Conservation (phyloP, 37 sponge, comb jelly and placozoan genomes). For the Cliona cf. orientalis region DNA sequence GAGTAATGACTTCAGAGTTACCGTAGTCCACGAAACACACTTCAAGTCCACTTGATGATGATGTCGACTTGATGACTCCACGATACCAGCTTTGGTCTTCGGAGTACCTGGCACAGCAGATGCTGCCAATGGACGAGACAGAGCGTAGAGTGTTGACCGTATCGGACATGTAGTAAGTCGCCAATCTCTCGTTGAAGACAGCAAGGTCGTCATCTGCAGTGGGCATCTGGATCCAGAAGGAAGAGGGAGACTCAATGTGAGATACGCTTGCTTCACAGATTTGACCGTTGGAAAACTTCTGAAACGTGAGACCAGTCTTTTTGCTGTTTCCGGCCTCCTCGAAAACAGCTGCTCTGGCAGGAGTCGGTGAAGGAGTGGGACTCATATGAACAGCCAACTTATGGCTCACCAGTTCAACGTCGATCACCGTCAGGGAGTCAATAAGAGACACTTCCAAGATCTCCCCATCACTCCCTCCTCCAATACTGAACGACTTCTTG, state of each 20-base stretch:
- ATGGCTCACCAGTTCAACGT: neutral
- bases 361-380: neutral
- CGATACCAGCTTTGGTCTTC: constrained; percentile 58
- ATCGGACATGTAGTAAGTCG: neutral
- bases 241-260: constrained; percentile 28
- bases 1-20: constrained; percentile 40
- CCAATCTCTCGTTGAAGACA: constrained; percentile 7
- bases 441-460: constrained; percentile 7
- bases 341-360: neutral
- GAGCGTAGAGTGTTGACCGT: too few species aligned
- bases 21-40: constrained; percentile 69
- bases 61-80: neutral
- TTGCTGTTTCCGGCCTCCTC: neutral
- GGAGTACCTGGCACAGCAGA: constrained; percentile 53
- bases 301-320: neutral
- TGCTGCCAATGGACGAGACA: too few species aligned
- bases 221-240: constrained; percentile 70
- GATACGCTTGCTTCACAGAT: constrained; percentile 42
- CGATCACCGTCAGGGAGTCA: neutral
- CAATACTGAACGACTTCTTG: neutral
- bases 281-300: neutral
- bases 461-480: constrained; percentile 3
- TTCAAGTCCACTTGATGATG: neutral
- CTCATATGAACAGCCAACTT: neutral
- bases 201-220: constrained; percentile 15